Base-by-base conservation (phyloP, 2,797 vertebrate species). In the Acipenser oxyrinchus region DNA sequence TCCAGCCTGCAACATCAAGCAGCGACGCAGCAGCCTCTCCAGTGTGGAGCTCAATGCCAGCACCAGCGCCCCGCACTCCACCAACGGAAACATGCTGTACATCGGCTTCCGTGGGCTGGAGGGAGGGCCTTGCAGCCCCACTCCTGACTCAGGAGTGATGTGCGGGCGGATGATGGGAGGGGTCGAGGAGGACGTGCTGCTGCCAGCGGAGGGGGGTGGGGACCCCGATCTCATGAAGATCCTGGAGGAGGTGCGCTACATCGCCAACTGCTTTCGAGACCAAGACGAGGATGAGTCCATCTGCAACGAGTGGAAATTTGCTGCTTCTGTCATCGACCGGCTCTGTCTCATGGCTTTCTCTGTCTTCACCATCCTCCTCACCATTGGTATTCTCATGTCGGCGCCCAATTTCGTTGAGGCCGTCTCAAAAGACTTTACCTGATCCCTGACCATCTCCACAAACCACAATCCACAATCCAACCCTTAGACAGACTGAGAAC, bases 51-150 rank as follows among this genome's bases (percentile, higher is more conserved):
- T 94, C 63, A 93, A 84, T 11, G 67, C 78, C 6, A 78, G 87
- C 0, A 67, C 85, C 69, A 81, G 88, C 0, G 78, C 73, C 0
- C 88, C 90, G 9, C 89, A 89, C 0, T 73, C 87, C 72, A 79
- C 81, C 53, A 94, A 92, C 0, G 89, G 89, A 6, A 94, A 94
- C 70, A 84, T 92, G 87, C 87, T 94, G 0, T 95, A 94, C 60
- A 89, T 95, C 0, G 93, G 93, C 50, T 85, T 93, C 70, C 83
- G 89, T 0, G 91, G 92, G 49, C 84, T 94, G 77, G 94, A 95
- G 11, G 23, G 23, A 37, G 23, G 2, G 23, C 23, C 23, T 2
- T 37, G 23, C 4, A 83, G 86, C 0, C 88, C 89, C 0, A 88
- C 88, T 23, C 86, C 88, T 0, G 89, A 91, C 73, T 89, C 88